Percentiles rank a stretch among this genome's conserved stretches.
These are phyloP conservation scores for Dipodomys spectabilis DNA, from an alignment of 2,113 vertebrate genomes.

Conservation along the genomic window DNA sequence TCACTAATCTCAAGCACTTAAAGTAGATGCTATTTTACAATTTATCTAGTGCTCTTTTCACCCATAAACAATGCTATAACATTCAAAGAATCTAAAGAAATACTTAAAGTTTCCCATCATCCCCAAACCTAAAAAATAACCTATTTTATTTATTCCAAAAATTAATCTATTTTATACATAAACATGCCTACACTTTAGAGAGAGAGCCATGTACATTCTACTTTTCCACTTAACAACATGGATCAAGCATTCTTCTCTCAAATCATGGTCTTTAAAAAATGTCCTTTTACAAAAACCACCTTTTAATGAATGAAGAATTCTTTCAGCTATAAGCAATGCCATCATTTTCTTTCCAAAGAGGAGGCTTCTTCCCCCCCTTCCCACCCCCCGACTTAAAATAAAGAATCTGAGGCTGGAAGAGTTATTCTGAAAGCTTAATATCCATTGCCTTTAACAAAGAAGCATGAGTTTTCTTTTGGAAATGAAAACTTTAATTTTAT, in stretches of 20 bases:
- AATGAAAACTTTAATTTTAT: not conserved
- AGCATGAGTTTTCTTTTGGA: not conserved
- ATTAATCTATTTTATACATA: not conserved
- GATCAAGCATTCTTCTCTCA: not conserved
- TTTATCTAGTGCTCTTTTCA: not conserved
- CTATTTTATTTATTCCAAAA: not conserved
- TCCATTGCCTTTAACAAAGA: not conserved
- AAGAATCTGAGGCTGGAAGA: not conserved
- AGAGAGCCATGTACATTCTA: not conserved
- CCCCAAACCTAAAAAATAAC: not conserved
- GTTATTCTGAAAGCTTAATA: conserved; percentile 36
- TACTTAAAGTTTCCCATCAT: not conserved
- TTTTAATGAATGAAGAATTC: conserved; percentile 40
- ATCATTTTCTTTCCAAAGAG: conserved; percentile 59
- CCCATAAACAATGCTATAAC: not conserved
- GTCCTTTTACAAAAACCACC: not conserved
- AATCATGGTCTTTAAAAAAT: not conserved
- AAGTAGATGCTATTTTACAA: not conserved
- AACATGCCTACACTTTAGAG: not conserved
- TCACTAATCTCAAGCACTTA: not conserved
- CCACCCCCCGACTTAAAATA: not conserved
- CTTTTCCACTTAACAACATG: not conserved
- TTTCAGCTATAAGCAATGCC: not conserved
- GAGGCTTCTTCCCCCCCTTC: not conserved
- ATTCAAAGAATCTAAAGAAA: not conserved